Evolutionary conservation across 1,140 invertebrate species (phyloP).

Genomic region (Drosophila saltans): DNA sequence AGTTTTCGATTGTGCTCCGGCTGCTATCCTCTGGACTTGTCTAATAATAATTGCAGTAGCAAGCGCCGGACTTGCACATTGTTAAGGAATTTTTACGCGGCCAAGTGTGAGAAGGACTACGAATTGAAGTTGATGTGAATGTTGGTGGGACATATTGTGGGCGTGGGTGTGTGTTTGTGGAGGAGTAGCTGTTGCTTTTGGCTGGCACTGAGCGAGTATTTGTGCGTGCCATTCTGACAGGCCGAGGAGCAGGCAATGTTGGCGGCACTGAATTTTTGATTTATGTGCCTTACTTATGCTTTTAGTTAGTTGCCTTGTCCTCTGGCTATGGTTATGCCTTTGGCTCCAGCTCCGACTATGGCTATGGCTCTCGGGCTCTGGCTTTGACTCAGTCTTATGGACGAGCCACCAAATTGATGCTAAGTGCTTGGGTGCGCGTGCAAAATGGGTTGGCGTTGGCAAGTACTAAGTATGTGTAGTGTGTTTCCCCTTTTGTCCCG

Average conservation of each 20-base stretch:
- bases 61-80: conserved; percentile 57
- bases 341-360: background rate
- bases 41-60: conserved; percentile 69
- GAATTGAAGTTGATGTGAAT: conserved; percentile 2
- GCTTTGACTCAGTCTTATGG: conserved; percentile 58
- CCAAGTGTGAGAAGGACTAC: conserved; percentile 12
- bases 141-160: background rate
- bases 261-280: conserved; percentile 80
- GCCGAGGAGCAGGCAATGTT: conserved; percentile 50
- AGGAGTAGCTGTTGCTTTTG: background rate
- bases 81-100: conserved; percentile 57
- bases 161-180: background rate
- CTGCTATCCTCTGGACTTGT: conserved; percentile 57
- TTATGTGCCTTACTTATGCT: conserved; percentile 82
- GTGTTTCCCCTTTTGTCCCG: conserved; percentile 38
- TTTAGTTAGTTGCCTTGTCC: conserved; percentile 75
- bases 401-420: conserved; percentile 77
- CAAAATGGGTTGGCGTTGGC: conserved; percentile 67
- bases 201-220: conserved; percentile 69
- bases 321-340: conserved; percentile 8
- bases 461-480: conserved; percentile 15
- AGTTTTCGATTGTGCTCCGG: conserved; percentile 71
- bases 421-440: conserved; percentile 78
- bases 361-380: background rate
- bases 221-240: conserved; percentile 79